Percentiles rank a stretch among this genome's conserved stretches.
These are phyloP conservation scores for Plectropomus leopardus DNA, from an alignment of 2,113 vertebrate genomes.

Conservation along the genomic window DNA sequence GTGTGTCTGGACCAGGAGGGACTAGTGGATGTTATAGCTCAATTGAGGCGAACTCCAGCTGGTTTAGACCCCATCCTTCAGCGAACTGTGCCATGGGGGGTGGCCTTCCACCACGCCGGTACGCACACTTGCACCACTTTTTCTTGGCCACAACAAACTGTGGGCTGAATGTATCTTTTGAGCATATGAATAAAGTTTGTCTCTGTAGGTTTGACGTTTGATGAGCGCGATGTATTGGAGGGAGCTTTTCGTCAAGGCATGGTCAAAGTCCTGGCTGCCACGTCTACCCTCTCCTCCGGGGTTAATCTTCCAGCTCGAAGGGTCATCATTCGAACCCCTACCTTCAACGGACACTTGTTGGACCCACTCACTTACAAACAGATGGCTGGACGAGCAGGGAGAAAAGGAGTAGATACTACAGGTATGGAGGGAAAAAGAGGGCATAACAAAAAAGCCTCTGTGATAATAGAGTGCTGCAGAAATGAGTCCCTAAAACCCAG, in stretches of 20 bases:
- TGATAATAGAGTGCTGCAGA: no score
- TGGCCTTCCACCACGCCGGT: slow-evolving; percentile 98
- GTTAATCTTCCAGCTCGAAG: slow-evolving; percentile 97
- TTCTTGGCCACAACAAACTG: not conserved
- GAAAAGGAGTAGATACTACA: slow-evolving; percentile 94
- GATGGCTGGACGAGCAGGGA: slow-evolving; percentile 96
- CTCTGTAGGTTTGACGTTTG: slow-evolving; percentile 93
- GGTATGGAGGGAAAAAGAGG: slow-evolving; percentile 70
- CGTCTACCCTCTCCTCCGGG: slow-evolving; percentile 96
- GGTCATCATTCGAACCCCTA: slow-evolving; percentile 94
- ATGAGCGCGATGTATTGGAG: slow-evolving; percentile 95
- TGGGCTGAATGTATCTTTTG: not conserved
- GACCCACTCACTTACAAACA: slow-evolving; percentile 96
- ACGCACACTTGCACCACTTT: slow-evolving; percentile 44
- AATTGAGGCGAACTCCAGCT: slow-evolving; percentile 90
- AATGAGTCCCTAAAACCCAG: no score
- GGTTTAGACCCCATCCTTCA: slow-evolving; percentile 92
- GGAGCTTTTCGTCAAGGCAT: slow-evolving; percentile 92
- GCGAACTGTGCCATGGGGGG: slow-evolving; percentile 92
- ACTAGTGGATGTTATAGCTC: slow-evolving; percentile 89
- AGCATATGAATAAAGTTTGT: not conserved
- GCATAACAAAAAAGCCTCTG: not conserved
- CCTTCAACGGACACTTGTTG: slow-evolving; percentile 90
- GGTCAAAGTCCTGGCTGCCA: slow-evolving; percentile 91
- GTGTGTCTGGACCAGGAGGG: slow-evolving; percentile 86